Base-by-base conservation (phyloP, 2,888 invertebrate genomes). In the Ctenicera cuprea region DNA sequence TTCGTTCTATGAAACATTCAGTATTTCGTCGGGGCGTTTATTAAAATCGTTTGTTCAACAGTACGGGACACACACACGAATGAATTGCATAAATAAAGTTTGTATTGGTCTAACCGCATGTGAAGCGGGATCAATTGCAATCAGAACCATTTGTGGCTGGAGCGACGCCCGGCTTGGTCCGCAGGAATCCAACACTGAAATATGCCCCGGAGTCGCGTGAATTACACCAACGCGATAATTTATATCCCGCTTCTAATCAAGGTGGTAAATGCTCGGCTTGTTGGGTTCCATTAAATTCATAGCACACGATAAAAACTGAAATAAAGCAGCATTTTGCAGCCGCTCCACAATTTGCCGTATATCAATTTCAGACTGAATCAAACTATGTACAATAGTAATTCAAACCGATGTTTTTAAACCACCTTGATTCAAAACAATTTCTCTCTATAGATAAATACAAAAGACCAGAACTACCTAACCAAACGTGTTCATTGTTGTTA, bases 211-310 rank as follows among this genome's bases (percentile, higher is more conserved):
- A 82, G 84, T 82, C 74, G 79, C 78, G 84, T 85, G 84, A 84
- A 84, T 85, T 85, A 85, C 83, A 82, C 80, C 78, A 81, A 81
- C 83, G 81, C 81, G 84, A 84, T 85, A 85, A 86, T 86, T 86
- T 86, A 85, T 85, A 83, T 80, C 79, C 78, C 82, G 80, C 81
- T 80, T 83, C 83, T 85, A 85, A 85, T 85, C 84, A 85, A 85
- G 85, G 84, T 84, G 85, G 85, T 85, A 85, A 85, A 85, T 83
- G 85, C 83, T 81, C 79, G 78, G 81, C 79, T 79, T 80, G 79
- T 82, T 81, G 82, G 81, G 81, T 83, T 81, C 82, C 80, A 82
- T 83, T 82, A 83, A 84, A 83, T 84, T 82, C 82, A 77, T 76
- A 77, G 76, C 74, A 78, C 79, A 81, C 78, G 80, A 77, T 77